Evolutionary conservation across 2,888 invertebrate genomes (phyloP), one percentile per base, ranked within the genome.

Genomic region (Portevinia maculata): DNA sequence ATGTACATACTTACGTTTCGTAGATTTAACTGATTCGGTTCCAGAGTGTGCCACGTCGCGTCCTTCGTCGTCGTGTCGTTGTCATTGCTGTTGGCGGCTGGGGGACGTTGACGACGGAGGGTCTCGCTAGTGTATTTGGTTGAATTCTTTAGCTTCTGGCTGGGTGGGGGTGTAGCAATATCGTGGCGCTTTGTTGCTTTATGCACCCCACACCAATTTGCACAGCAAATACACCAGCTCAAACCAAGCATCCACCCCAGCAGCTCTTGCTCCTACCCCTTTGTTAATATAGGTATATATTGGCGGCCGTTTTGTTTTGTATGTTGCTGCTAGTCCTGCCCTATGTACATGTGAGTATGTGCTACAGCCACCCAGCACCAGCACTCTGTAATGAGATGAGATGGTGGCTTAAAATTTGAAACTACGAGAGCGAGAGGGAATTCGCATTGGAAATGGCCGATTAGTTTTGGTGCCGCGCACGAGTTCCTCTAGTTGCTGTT

Each of bases 231-330:
- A 76, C 46, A 62, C 50, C 52, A 30, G 30, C 32, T 21, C 62
- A 24, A 59, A 24, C 13, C 8, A 76, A 28, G 44, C 75, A 65
- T 52, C 76, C 70, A 53, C 28, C 57, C 64, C 57, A 57, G 28
- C 59, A 59, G 41, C 30, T 17, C 13, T 50, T 21, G n/a, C 57
- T 52, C 50, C 76, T 37, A 65, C 52, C 83, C 65, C 67, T 34
- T 60, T 62, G 83, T 78, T 83, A 83, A 83, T 19, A 44, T 34
- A 34, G 9, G 3, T 44, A 44, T 78, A 83, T 78, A 83, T 83
- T 78, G 83, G 78, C 83, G 83, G 83, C 83, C 78, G 78, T 73
- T 83, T 75, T 83, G 83, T 83, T 83, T 83, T 78, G 81, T 76
- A 60, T 81, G 62, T 60, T 60, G 53, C 53, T 75, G 67, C 75